Evolutionary conservation across 2,888 invertebrate species (phyloP), one percentile per base, ranked within the genome.

Genomic region (Rhingia campestris): DNA sequence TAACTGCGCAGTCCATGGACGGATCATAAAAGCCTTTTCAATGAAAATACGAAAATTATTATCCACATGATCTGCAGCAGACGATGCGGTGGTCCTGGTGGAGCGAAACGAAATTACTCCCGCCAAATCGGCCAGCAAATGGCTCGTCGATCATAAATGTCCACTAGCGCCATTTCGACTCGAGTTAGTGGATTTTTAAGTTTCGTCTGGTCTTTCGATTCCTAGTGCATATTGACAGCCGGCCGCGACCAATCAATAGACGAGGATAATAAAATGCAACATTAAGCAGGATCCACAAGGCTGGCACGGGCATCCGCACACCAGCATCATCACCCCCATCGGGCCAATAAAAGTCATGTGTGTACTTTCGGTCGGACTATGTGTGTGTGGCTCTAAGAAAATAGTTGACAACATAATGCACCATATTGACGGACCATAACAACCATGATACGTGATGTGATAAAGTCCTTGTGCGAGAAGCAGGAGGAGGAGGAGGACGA

Each of bases 391-490:
- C 61, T 63, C 51, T 6, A 84, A 84, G 74, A 80, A 22, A 84
- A 74, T 80, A 80, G 84, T 84, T 84, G 80, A 80, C 80, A 84
- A 70, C 70, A 80, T 84, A 84, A 79, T 84, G 84, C 74, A 75
- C 74, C 84, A 75, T 72, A 56, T 75, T 84, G 84, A 53, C 49
- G 74, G 54, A 43, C 69, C 74, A 82, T 79, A 53, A 79, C 69
- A 75, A 39, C 66, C 75, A 84, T 80, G 47, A 80, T 75, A 80
- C 70, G 69, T 80, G 84, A 79, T 45, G 41, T 33, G 41, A 47
- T 32, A 43, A 58, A 6, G 33, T 4, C 14, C 22, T 22, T 22
- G 22, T 22, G 3, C 37, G 12, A 41, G 6, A 12, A 2, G 32
- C n/a, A 4, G 12, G 4, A 10, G 41, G 41, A 39, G 33, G 0